phyloP scores from a whole-genome alignment of 2,888 invertebrate species.

The Himalopsyche kuldschensis region DNA sequence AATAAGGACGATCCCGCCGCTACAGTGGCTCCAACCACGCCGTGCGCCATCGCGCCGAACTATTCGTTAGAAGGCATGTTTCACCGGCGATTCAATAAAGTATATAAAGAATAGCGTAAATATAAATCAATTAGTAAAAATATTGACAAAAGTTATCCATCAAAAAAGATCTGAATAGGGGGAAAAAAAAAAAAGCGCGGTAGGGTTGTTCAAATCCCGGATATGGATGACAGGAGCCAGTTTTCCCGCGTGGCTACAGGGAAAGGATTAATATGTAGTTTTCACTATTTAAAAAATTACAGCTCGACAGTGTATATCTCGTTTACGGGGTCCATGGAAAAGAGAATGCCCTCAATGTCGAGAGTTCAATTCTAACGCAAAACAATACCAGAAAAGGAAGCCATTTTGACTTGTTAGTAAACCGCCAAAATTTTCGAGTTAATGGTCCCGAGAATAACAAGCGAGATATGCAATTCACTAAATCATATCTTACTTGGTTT shows the following conservation, averaged over 20 bases:
- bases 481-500: constrained; percentile 65
- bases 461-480: not conserved
- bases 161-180: not conserved
- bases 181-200: not conserved
- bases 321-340: not conserved
- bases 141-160: not conserved
- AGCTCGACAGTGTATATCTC: not conserved
- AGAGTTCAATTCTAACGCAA: not conserved
- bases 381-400: constrained; percentile 49
- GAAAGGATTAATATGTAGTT: not conserved
- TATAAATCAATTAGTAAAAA: not conserved
- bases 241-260: constrained; percentile 33
- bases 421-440: constrained; percentile 48
- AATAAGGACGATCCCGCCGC: constrained; percentile 7
- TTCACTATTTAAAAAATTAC: not conserved
- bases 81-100: not conserved
- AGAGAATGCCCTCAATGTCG: not conserved
- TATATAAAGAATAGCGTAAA: not conserved
- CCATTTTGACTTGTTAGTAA: constrained; percentile 55
- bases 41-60: constrained; percentile 28
- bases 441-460: not conserved
- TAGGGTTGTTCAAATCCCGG: constrained; percentile 12
- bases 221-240: constrained; percentile 29
- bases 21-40: constrained; percentile 38
- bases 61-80: constrained; percentile 30